These are phyloP conservation scores for Ictalurus punctatus DNA, from an alignment of 2,113 vertebrate species.

Conservation along the genomic window DNA sequence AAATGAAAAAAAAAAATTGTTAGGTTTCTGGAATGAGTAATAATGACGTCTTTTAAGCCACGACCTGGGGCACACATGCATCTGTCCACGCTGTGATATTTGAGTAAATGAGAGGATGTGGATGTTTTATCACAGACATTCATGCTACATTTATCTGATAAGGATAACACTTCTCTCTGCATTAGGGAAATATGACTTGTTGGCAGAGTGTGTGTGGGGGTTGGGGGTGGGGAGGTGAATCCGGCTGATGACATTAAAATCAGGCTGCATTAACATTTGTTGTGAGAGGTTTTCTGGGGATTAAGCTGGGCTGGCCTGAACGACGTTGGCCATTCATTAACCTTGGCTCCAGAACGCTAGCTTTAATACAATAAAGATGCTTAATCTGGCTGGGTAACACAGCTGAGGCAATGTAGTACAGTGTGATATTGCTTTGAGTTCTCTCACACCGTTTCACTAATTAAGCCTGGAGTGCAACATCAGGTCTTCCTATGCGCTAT, in stretches of 20 bases:
- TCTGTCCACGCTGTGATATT: neutral
- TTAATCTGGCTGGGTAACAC: conserved; percentile 68
- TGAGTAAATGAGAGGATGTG: conserved; percentile 23
- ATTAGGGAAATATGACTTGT: neutral
- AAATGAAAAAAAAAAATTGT: no score
- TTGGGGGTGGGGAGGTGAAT: neutral
- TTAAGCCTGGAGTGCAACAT: conserved; percentile 68
- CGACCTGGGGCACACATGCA: neutral
- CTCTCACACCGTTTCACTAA: conserved; percentile 61
- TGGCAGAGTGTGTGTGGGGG: neutral
- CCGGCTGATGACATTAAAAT: conserved; percentile 35
- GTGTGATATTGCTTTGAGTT: conserved; percentile 69
- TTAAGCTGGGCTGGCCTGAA: conserved; percentile 67
- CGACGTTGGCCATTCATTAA: conserved; percentile 77
- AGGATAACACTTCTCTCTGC: conserved; percentile 45
- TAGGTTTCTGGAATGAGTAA: neutral
- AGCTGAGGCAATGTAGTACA: conserved; percentile 70
- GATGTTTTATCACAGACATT: neutral
- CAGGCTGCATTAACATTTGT: conserved; percentile 43
- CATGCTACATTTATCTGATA: conserved; percentile 60
- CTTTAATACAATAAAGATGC: conserved; percentile 77
- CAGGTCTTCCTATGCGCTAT: conserved; percentile 74
- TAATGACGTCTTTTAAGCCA: neutral
- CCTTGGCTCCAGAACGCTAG: conserved; percentile 71
- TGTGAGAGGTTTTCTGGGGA: conserved; percentile 68